Evolutionary conservation across 2,797 vertebrate genomes (phyloP).

Genomic region (Sebastes nivosus): DNA sequence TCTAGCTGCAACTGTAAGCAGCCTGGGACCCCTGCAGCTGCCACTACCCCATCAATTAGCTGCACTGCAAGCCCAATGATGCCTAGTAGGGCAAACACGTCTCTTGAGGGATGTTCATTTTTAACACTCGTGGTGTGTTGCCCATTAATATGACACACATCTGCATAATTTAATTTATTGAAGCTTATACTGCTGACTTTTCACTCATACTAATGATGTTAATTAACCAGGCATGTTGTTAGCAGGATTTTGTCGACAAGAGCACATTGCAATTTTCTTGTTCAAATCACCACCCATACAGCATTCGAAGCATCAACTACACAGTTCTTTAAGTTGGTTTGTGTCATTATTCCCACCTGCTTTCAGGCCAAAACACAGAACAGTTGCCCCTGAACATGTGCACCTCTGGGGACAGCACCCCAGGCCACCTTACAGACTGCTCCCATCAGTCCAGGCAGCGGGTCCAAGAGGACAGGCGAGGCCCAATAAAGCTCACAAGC

Average conservation of each 20-base stretch:
- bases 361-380: conserved; percentile 2
- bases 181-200: conserved; percentile 43
- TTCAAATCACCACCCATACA: neutral
- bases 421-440: conserved; percentile 35
- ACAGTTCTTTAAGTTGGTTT: neutral
- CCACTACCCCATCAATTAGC: conserved; percentile 12
- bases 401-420: conserved; percentile 20
- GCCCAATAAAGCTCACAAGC: conserved; percentile 48
- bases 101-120: conserved; percentile 43
- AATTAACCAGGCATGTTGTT: conserved; percentile 35
- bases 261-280: neutral
- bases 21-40: conserved; percentile 18
- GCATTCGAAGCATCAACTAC: neutral
- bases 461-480: conserved; percentile 47
- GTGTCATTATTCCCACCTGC: neutral
- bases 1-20: neutral
- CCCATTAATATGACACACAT: conserved; percentile 48
- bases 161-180: conserved; percentile 43
- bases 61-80: conserved; percentile 20
- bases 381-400: neutral
- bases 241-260: conserved; percentile 24
- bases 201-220: conserved; percentile 46
- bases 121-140: conserved; percentile 21
- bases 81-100: conserved; percentile 19
- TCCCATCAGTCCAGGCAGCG: conserved; percentile 51